Evolutionary conservation across 2,797 vertebrate genomes (phyloP), one percentile per base, ranked within the genome.

Genomic region (Gymnoscopelus braueri): DNA sequence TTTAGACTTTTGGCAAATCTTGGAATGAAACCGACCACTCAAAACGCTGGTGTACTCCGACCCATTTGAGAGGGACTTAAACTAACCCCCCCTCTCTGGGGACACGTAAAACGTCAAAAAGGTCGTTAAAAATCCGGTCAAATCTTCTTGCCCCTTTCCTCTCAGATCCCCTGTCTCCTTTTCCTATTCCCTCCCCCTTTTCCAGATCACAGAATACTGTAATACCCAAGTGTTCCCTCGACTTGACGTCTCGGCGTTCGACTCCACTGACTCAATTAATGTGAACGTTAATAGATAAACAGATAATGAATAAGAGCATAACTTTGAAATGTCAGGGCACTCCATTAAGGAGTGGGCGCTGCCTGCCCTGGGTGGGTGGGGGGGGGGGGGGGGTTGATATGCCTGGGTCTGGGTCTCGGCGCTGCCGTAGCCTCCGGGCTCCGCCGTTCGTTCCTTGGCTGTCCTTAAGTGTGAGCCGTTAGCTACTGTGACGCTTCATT

Each of bases 291-390:
- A 75, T 70, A 71, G 69, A 75, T 79, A 72, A 84, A 83, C 59
- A 69, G 71, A 84, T 86, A 78, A 84, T 75, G 69, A 84, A 84
- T 79, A 56, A 65, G 72, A 68, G 62, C 65, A 55, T 77, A 81
- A 79, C 66, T 80, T 81, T 86, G 39, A 88, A 92, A 91, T 90
- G 89, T 88, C 89, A 88, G 13, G 69, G 29, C 64, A 65, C 73
- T 80, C 70, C 71, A 71, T 79, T 75, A 75, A 65, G 53, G 77
- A 77, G 71, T 39, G 52, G 10, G 53, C 26, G 62, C 39, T 44
- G 7, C 8, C 39, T 44, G 39, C 39, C 39, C 39, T 10, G 39
- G 39, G 2, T 44, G 39, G 39, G 39, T 7, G 0, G 1, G 32
- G 39, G 39, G 1, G 39, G 39, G 39, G 0, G 1, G 32, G 39